A percentile compares a stretch with the other conserved stretches of the same genome.
phyloP scores from a whole-genome alignment of 2,113 vertebrate genomes.

The Brachirus orientalis region DNA sequence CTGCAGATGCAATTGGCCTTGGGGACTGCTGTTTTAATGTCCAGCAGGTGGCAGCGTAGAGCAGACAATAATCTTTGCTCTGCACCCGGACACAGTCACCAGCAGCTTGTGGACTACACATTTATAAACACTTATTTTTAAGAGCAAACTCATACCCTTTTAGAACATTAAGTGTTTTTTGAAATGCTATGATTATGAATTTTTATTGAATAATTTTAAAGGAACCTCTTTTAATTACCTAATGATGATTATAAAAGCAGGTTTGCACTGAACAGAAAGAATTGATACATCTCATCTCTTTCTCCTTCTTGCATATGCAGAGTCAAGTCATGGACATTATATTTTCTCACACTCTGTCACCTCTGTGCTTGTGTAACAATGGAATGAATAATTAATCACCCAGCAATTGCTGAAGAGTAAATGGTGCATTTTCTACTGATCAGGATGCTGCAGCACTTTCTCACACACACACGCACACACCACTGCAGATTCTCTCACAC shows the following conservation, averaged over 20 bases:
- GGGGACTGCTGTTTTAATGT: background rate
- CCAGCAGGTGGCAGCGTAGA: constrained; percentile 48
- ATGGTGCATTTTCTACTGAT: constrained; percentile 29
- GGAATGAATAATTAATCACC: constrained; percentile 59
- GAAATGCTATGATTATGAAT: no score
- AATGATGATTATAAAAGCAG: no score
- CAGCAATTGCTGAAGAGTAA: constrained; percentile 42
- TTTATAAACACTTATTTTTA: no score
- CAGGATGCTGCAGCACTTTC: background rate
- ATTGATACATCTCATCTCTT: background rate
- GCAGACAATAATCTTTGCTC: background rate
- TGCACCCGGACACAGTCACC: background rate
- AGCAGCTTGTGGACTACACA: no score
- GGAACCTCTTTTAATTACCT: no score
- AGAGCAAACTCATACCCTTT: no score
- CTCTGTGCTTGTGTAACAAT: constrained; percentile 39
- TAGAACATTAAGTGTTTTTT: no score
- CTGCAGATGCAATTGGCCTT: background rate
- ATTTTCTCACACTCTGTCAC: constrained; percentile 23
- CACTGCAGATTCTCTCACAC: constrained; percentile 14
- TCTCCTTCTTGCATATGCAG: constrained; percentile 1
- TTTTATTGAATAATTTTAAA: no score
- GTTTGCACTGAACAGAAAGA: no score
- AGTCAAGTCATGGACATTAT: constrained; percentile 18
- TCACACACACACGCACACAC: constrained; percentile 2